Evolutionary conservation across 1,140 invertebrate genomes (phyloP), one percentile per base, ranked within the genome.

Genomic region (Lineus longissimus): DNA sequence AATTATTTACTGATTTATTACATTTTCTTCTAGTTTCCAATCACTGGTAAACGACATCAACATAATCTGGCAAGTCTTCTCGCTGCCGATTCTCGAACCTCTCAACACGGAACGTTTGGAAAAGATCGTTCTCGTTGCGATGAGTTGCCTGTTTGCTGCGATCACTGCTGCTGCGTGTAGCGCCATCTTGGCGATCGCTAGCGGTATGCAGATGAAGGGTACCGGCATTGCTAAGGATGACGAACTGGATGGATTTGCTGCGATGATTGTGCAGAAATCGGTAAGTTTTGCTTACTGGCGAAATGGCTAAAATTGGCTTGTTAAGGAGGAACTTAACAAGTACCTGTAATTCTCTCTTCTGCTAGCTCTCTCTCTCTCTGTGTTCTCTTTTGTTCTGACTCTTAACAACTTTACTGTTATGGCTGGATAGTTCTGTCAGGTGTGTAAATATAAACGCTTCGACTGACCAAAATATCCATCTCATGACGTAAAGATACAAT

Each of bases 61-160:
- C 51, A 88, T 94, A 54, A 88, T 93, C 40, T 89, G 88, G 73
- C 88, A 88, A 68, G 91, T 92, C 0, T 84, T 95, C 62, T 90
- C 90, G 17, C 79, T 96, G 60, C 93, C 92, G 1, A 87, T 94
- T 60, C 77, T 95, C 27, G 93, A 96, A 79, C 93, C 93, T 0
- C 83, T 96, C 54, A 93, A 89, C 4, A 85, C 88, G 0, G 86
- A 86, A 2, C 88, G 92, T 73, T 86, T 96, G 56, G 86, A 89
- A 45, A 91, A 92, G 74, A 83, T 96, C 29, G 90, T 87, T 0
- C 80, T 85, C n/a, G 75, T 90, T 13, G 90, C 85, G 68, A 89
- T 87, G 84, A 90, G 91, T 62, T 90, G 91, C 82, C 77, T 95
- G 36, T 86, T 92, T 80, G 87, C 88, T 70, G 88, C 91, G 22